phyloP scores from a whole-genome alignment of 1,140 invertebrate genomes.

The Drosophila bifasciata region DNA sequence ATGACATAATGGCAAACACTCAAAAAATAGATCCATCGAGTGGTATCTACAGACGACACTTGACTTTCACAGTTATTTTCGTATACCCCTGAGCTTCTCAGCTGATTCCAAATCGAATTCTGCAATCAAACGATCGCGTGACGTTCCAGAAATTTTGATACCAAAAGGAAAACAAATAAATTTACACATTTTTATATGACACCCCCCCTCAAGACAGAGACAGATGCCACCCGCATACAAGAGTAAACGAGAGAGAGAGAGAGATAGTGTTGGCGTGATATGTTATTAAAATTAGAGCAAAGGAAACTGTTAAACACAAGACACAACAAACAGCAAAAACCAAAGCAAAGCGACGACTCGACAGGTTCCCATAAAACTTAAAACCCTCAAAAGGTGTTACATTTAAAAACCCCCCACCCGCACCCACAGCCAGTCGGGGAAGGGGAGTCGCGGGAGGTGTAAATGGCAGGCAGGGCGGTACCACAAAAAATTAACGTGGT shows the following conservation, averaged over 20 bases:
- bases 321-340: constrained; percentile 18
- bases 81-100: no score
- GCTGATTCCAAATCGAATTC: no score
- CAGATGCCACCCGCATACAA: background rate
- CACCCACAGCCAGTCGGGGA: background rate
- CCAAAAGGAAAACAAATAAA: constrained; percentile 55
- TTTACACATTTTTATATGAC: constrained; percentile 73
- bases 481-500: constrained; percentile 68
- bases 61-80: no score
- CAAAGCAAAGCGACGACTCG: background rate
- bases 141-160: constrained; percentile 45
- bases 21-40: no score
- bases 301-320: constrained; percentile 30
- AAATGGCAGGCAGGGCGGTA: constrained; percentile 5
- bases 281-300: constrained; percentile 61
- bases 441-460: background rate
- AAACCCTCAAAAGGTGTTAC: constrained; percentile 55
- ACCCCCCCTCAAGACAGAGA: constrained; percentile 19
- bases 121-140: constrained; percentile 55
- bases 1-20: no score
- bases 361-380: constrained; percentile 56
- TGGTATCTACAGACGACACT: no score
- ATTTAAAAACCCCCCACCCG: constrained; percentile 45
- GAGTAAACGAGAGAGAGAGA: no score
- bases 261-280: constrained; percentile 2